Evolutionary conservation across 2,113 vertebrate genomes (phyloP), one percentile per base, ranked within the genome.

Genomic region (Syrrhaptes paradoxus): DNA sequence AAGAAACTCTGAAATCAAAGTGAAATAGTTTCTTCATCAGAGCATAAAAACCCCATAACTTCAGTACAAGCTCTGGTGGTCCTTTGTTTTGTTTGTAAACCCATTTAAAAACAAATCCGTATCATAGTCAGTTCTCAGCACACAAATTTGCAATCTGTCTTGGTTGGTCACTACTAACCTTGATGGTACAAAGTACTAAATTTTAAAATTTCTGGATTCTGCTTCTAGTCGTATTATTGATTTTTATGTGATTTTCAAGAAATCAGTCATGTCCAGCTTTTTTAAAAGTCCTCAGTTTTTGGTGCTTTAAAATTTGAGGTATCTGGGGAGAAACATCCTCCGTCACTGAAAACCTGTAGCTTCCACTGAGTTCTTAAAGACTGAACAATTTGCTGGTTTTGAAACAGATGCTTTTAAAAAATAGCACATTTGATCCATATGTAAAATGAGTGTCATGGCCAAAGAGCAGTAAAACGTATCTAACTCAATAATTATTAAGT

Each of bases 1-100:
- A 88, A 96, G 90, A 61, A 81, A 59, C 1, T 26, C 46, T 59
- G 90, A 82, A 97, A 97, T 96, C 94, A 96, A 96, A 97, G 91
- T 88, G 65, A 93, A 92, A 78, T 90, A 67, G 57, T 89, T 85
- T 87, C 80, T 91, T 87, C 94, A 93, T 96, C 91, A 96, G 93
- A 97, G n/a, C 74, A 48, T 32, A 34, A 79, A 34, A 54, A n/a
- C 15, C 7, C 32, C 36, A 13, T 71, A 90, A 83, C 32, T 83
- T 84, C 87, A 68, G 62, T 58, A 25, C 17, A 59, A 88, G 73
- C 73, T 46, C 71, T 89, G 36, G 34, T 85, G 85, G 36, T 70
- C 36, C 38, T 77, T 65, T 83, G 45, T 54, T 83, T 89, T 89
- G 32, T 81, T 93, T 95, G 52, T 72, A 65, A 88, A 20, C 38